A percentile compares a stretch with the other conserved stretches of the same genome.
Evolutionary conservation across 2,888 invertebrate genomes (phyloP).

Genomic region (Melipona beecheii): DNA sequence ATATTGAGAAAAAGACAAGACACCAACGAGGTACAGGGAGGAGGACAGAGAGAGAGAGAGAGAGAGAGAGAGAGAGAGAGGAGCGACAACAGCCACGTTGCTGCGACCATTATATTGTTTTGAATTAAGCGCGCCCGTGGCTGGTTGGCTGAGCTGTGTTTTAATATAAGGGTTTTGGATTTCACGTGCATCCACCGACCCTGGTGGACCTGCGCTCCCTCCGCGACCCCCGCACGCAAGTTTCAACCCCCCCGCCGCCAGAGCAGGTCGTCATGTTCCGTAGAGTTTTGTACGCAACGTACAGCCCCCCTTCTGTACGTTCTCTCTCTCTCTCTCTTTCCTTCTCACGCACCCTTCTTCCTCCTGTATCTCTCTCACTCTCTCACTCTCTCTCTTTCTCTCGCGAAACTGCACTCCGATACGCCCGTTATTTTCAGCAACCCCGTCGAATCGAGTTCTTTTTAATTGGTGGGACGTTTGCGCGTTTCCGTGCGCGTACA

Average conservation of each 20-base stretch:
- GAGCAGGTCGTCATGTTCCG: conserved; percentile 40
- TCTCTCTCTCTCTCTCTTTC: conserved; percentile 36
- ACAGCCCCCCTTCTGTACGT: conserved; percentile 7
- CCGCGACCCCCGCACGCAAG: conserved; percentile 40
- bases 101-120: conserved; percentile 80
- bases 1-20: neutral
- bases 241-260: conserved; percentile 11
- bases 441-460: conserved; percentile 77
- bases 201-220: conserved; percentile 41
- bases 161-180: conserved; percentile 81
- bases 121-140: conserved; percentile 76
- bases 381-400: conserved; percentile 58
- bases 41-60: neutral
- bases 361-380: conserved; percentile 40
- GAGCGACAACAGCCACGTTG: conserved; percentile 64
- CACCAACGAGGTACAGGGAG: neutral
- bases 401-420: conserved; percentile 76
- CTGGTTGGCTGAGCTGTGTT: conserved; percentile 74
- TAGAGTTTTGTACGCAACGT: conserved; percentile 27
- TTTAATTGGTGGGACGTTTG: conserved; percentile 77
- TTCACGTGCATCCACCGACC: conserved; percentile 74
- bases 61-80: conserved; percentile 4
- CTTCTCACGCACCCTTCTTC: conserved; percentile 40
- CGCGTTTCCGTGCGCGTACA: conserved; percentile 59
- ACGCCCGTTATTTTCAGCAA: conserved; percentile 78